Percentiles rank a stretch among this genome's conserved stretches.
Evolutionary conservation across 2,113 vertebrate genomes (phyloP).

Genomic region (Ageneiosus marmoratus): DNA sequence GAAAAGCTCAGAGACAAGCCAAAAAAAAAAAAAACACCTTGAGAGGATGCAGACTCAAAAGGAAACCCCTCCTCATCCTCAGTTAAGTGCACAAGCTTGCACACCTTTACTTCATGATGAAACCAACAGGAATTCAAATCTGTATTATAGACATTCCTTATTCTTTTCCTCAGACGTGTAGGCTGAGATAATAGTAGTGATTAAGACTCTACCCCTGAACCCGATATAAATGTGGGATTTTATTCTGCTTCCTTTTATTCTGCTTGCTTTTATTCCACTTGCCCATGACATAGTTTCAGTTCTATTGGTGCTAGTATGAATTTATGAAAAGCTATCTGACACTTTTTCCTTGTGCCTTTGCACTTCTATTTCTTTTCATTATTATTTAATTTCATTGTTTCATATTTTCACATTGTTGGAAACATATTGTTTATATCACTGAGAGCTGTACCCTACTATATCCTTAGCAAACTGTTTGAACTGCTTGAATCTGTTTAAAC

Average conservation of each 20-base stretch:
- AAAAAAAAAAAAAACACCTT: background rate
- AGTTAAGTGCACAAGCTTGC: background rate
- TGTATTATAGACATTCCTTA: background rate
- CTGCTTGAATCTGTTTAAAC: background rate
- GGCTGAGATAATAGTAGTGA: background rate
- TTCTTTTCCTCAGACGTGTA: background rate
- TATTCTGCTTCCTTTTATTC: background rate
- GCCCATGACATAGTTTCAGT: background rate
- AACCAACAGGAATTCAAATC: background rate
- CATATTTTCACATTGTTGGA: background rate
- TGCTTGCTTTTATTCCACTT: background rate
- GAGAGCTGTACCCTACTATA: background rate
- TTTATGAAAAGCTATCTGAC: background rate
- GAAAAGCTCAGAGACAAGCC: background rate
- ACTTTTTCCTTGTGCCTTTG: background rate
- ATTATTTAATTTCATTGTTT: background rate
- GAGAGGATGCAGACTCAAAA: background rate
- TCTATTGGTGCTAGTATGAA: background rate
- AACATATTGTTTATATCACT: background rate
- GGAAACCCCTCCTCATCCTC: background rate
- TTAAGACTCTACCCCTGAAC: background rate
- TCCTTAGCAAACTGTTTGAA: background rate
- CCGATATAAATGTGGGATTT: background rate
- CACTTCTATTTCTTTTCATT: background rate
- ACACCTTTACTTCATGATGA: background rate